Conservation (phyloP, 2,888 invertebrate species). For the Stenodema calcarata region DNA sequence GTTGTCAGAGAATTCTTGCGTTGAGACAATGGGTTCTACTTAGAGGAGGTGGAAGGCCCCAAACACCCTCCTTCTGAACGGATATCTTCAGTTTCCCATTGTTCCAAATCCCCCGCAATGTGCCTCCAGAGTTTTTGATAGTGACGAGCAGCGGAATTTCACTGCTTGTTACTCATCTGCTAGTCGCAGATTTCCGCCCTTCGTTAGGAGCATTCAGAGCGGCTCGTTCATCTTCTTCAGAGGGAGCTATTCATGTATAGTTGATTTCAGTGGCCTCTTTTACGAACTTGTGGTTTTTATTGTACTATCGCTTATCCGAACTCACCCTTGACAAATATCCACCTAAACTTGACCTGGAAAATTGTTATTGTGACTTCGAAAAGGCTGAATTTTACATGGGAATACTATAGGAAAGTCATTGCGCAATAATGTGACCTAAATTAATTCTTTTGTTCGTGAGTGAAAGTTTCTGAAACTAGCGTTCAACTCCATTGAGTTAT, state of each 20-base stretch:
- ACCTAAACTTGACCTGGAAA: too few relatives aligned
- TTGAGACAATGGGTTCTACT: not conserved
- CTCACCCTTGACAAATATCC: too few relatives aligned
- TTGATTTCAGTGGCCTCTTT: not conserved
- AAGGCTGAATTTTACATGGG: too few relatives aligned
- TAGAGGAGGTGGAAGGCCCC: not conserved
- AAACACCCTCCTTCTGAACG: not conserved
- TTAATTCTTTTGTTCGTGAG: too few relatives aligned
- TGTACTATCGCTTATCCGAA: too few relatives aligned
- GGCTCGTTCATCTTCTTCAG: not conserved
- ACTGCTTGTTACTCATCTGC: not conserved
- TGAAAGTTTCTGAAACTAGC: too few relatives aligned
- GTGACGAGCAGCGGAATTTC: not conserved
- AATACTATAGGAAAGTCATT: too few relatives aligned
- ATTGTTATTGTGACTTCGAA: too few relatives aligned
- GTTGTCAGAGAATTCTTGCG: not conserved
- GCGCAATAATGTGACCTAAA: too few relatives aligned
- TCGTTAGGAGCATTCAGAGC: slow-evolving; percentile 6
- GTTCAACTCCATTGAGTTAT: too few relatives aligned
- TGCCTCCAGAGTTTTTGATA: not conserved
- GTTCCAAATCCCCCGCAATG: not conserved
- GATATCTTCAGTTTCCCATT: slow-evolving; percentile 26
- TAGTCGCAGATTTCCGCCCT: not conserved
- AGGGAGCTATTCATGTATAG: not conserved
- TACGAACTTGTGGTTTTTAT: too few relatives aligned